Base-by-base conservation (phyloP, 2,888 invertebrate genomes). In the Phytoseiulus persimilis region DNA sequence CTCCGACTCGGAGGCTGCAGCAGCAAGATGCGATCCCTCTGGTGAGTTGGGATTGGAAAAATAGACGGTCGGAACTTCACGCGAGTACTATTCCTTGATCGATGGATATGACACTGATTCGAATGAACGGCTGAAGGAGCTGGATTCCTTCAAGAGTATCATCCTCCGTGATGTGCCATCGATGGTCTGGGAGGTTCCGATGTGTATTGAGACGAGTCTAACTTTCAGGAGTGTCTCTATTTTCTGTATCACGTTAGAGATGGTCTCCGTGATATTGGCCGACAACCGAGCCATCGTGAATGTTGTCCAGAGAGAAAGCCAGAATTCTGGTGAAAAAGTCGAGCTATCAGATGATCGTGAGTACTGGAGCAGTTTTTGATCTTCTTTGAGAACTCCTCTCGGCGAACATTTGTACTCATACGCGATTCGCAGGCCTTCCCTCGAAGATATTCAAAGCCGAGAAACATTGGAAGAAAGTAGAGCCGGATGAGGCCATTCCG, bases 401-500 rank as follows among this genome's bases (percentile, higher is more conserved):
- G n/a, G n/a, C n/a, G n/a, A n/a, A n/a, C n/a, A n/a, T n/a, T n/a
- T n/a, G n/a, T n/a, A n/a, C n/a, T n/a, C n/a, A n/a, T 65, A 23
- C 18, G 23, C 18, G 14, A 6, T 28, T 18, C 65, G 23, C 31
- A 87, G 87, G 11, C 28, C 28, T 14, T 18, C 87, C 87, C 32
- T 23, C 32, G 45, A 87, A 87, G 33, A n/a, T 87, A 9, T 87
- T 87, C 87, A 87, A 87, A 39, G 39, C 87, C 5, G 89, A 89
- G 18, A 89, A 89, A 32, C 28, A 89, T 65, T 83, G 83, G 83
- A 83, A 83, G 33, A 18, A 28, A 45, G 87, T 87, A 9, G 33
- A 87, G 33, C 87, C 91, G 95, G 96, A 95, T 90, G 95, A 95
- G 92, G 93, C 94, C 31, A 94, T 96, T 91, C 96, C 96, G 0